Evolutionary conservation across 2,113 vertebrate species (phyloP).

Genomic region (Phylloscopus trochiloides): DNA sequence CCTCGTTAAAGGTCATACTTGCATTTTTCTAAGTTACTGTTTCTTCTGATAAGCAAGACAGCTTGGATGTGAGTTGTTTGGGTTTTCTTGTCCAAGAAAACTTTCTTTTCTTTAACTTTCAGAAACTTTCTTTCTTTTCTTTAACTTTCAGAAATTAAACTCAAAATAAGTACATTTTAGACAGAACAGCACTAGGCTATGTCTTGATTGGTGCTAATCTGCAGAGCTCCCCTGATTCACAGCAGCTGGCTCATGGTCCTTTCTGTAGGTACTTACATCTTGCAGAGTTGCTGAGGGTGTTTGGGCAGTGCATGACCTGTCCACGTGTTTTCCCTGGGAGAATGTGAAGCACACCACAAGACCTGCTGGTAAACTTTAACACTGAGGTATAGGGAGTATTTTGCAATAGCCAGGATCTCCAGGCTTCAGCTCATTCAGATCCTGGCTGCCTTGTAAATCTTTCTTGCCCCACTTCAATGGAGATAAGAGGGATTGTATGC

Average conservation of each 20-base stretch:
- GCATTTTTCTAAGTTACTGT: neutral
- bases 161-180: neutral
- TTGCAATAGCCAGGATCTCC: neutral
- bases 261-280: neutral
- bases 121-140: neutral
- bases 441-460: constrained; percentile 42
- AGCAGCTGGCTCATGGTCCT: neutral
- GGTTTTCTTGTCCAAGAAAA: neutral
- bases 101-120: neutral
- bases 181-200: neutral
- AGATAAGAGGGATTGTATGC: constrained; percentile 40
- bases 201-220: neutral
- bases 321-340: accelerated
- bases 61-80: neutral
- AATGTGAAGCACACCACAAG: neutral
- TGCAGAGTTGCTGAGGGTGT: neutral
- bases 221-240: neutral
- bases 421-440: neutral
- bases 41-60: neutral
- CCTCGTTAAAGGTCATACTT: neutral
- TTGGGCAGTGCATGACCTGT: neutral
- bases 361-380: neutral
- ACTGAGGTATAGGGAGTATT: constrained; percentile 6
- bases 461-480: constrained; percentile 36
- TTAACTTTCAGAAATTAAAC: neutral